A percentile compares a stretch with the other conserved stretches of the same genome.
These are phyloP conservation scores for Ictalurus punctatus DNA, from an alignment of 2,113 vertebrate species.

Conservation along the genomic window DNA sequence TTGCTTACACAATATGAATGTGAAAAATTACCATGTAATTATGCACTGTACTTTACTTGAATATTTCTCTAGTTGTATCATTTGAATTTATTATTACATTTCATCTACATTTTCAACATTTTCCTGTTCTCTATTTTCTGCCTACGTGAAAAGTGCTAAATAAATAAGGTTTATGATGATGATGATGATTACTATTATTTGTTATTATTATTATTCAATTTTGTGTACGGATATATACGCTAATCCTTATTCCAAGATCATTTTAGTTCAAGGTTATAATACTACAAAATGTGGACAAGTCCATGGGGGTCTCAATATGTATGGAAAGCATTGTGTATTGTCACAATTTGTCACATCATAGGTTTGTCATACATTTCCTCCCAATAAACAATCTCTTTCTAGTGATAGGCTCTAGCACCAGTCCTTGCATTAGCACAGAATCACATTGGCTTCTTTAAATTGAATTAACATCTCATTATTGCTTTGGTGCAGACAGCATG, in stretches of 20 bases:
- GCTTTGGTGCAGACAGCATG: background rate
- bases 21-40: too few relatives aligned
- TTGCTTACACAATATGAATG: too few relatives aligned
- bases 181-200: too few relatives aligned
- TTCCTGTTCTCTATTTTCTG: background rate
- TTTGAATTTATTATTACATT: too few relatives aligned
- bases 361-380: background rate
- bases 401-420: background rate
- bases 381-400: background rate
- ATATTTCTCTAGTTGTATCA: too few relatives aligned
- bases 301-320: too few relatives aligned
- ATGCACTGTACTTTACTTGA: too few relatives aligned
- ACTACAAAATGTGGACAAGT: too few relatives aligned
- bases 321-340: background rate
- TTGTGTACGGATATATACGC: too few relatives aligned
- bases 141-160: background rate
- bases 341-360: background rate
- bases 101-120: background rate
- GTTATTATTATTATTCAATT: background rate
- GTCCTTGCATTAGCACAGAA: background rate
- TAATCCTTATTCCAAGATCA: background rate
- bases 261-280: background rate
- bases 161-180: background rate
- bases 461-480: background rate
- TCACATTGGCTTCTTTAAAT: background rate